phyloP scores from a whole-genome alignment of 2,113 vertebrate species.

The Dicerorhinus sumatrensis region DNA sequence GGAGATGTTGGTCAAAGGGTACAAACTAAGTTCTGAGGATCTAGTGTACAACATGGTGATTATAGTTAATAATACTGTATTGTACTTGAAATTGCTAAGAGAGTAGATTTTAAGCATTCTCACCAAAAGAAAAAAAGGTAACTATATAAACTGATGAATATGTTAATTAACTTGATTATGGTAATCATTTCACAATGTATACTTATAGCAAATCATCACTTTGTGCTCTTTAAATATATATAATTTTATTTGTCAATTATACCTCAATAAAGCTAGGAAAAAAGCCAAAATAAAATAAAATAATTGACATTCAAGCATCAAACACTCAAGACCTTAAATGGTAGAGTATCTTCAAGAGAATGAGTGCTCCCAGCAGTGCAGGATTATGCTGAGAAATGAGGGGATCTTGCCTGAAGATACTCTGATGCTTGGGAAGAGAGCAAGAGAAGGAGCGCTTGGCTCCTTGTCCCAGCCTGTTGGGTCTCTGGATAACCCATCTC shows the following conservation, averaged over 20 bases:
- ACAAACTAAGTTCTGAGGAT: neutral
- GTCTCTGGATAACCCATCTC: neutral
- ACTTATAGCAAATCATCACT: neutral
- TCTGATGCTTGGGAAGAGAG: neutral
- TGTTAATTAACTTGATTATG: neutral
- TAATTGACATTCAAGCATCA: neutral
- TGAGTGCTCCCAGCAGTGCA: neutral
- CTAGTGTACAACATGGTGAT: neutral
- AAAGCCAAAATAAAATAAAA: neutral
- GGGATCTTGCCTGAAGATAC: neutral
- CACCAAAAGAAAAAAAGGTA: neutral
- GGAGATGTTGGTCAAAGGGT: neutral
- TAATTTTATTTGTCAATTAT: neutral
- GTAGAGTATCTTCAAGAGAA: neutral
- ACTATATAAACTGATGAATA: neutral
- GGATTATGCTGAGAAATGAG: neutral
- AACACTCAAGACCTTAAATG: neutral
- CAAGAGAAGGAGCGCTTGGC: neutral
- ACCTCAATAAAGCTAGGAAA: neutral
- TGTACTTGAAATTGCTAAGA: neutral
- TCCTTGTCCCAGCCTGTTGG: neutral
- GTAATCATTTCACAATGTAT: neutral
- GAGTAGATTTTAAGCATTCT: neutral
- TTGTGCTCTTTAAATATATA: neutral
- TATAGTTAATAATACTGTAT: neutral